A percentile compares a stretch with the other conserved stretches of the same genome.
Evolutionary conservation across 1,140 invertebrate genomes (phyloP).

Genomic region (Caerostris extrusa): DNA sequence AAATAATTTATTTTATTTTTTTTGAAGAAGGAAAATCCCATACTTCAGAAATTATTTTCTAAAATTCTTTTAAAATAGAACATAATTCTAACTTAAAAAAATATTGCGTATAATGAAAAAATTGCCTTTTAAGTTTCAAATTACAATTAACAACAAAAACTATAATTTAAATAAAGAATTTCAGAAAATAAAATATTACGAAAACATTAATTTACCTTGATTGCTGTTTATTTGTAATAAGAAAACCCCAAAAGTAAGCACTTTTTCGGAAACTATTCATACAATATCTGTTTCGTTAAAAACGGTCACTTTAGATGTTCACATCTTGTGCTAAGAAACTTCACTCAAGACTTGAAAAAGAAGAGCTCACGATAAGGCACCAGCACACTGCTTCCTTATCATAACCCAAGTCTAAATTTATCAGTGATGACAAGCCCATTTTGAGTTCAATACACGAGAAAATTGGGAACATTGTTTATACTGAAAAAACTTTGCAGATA

Average conservation of each 20-base stretch:
- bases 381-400: neutral
- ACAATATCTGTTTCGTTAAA: neutral
- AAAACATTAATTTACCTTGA: neutral
- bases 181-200: too few relatives aligned
- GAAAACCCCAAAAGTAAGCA: neutral
- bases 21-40: too few relatives aligned
- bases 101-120: too few relatives aligned
- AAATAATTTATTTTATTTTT: too few relatives aligned
- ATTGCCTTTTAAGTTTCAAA: too few relatives aligned
- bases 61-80: too few relatives aligned
- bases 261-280: neutral
- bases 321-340: neutral
- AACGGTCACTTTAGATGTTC: neutral
- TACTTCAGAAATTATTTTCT: too few relatives aligned
- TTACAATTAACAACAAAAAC: too few relatives aligned
- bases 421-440: constrained; percentile 1
- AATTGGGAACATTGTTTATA: neutral
- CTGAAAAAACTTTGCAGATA: neutral
- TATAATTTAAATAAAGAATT: too few relatives aligned
- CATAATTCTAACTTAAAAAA: too few relatives aligned
- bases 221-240: neutral
- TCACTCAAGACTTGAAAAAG: neutral
- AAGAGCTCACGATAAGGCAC: neutral
- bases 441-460: neutral
- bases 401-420: neutral